Conservation (phyloP, 2,797 vertebrate genomes). For the Molossus molossus region DNA sequence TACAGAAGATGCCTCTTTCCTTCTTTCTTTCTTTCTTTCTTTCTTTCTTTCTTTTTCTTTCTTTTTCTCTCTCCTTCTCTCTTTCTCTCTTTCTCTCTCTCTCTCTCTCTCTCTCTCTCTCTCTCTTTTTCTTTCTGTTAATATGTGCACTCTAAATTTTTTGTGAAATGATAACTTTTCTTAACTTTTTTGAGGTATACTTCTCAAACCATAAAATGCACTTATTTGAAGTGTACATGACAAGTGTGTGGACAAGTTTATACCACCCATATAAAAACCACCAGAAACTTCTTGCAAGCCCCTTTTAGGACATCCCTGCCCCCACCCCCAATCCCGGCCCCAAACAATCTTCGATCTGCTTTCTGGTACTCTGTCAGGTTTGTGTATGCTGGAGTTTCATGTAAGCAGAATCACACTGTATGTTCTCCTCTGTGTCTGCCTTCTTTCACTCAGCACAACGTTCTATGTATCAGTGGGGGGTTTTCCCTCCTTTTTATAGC, state of each 20-base stretch:
- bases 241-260: not conserved
- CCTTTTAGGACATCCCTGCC: not conserved
- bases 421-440: not conserved
- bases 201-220: not conserved
- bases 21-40: not conserved
- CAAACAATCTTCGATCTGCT: not conserved
- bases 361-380: not conserved
- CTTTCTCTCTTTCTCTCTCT: not conserved
- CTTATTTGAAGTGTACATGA: not conserved
- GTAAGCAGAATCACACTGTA: not conserved
- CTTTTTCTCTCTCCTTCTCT: not conserved
- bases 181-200: not conserved
- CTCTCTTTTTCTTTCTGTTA: too few species aligned
- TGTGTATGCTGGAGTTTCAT: not conserved
- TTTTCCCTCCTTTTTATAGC: not conserved
- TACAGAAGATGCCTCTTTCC: rapidly evolving
- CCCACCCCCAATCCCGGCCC: not conserved
- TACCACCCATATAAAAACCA: not conserved
- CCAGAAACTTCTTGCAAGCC: not conserved
- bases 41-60: too few species aligned
- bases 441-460: not conserved
- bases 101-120: too few species aligned
- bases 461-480: rapidly evolving
- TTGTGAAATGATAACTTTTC: not conserved
- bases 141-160: not conserved